A percentile compares a stretch with the other conserved stretches of the same genome.
phyloP scores from a whole-genome alignment of 2,888 invertebrate genomes.

The Hylaea fasciaria region DNA sequence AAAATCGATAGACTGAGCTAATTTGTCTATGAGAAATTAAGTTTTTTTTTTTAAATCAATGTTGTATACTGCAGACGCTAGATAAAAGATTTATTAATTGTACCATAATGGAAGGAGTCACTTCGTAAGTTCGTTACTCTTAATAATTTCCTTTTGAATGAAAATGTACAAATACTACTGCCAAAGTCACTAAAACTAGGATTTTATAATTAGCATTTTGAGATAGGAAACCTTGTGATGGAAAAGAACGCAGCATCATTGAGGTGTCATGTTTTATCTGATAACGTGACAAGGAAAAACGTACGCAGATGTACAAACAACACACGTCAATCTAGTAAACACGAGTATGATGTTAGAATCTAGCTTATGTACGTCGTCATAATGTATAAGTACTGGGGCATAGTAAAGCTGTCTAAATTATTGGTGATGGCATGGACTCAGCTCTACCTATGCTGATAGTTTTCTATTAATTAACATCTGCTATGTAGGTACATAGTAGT shows the following conservation, averaged over 20 bases:
- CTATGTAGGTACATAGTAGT: too few species aligned
- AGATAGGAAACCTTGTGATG: slow-evolving; percentile 46
- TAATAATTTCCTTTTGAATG: not conserved
- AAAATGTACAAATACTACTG: too few species aligned
- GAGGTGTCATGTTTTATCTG: slow-evolving; percentile 58
- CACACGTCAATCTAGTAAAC: slow-evolving; percentile 44
- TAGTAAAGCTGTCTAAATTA: not conserved
- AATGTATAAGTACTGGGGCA: not conserved
- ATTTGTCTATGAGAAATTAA: too few species aligned
- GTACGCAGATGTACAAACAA: slow-evolving; percentile 42
- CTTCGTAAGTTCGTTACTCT: not conserved
- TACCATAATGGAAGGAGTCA: too few species aligned
- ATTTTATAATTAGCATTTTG: slow-evolving; percentile 8
- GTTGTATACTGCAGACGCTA: too few species aligned
- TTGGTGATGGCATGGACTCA: not conserved
- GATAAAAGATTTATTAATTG: too few species aligned
- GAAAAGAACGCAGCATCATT: slow-evolving; percentile 53
- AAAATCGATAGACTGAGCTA: too few species aligned
- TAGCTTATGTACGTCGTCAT: not conserved
- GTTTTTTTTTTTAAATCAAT: too few species aligned
- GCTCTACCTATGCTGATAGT: too few species aligned
- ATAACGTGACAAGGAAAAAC: slow-evolving; percentile 56
- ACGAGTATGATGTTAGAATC: slow-evolving; percentile 18
- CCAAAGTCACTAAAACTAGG: not conserved
- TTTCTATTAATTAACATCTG: too few species aligned